Conservation (phyloP, 2,797 vertebrate genomes). For the Mionectes olivaceus region DNA sequence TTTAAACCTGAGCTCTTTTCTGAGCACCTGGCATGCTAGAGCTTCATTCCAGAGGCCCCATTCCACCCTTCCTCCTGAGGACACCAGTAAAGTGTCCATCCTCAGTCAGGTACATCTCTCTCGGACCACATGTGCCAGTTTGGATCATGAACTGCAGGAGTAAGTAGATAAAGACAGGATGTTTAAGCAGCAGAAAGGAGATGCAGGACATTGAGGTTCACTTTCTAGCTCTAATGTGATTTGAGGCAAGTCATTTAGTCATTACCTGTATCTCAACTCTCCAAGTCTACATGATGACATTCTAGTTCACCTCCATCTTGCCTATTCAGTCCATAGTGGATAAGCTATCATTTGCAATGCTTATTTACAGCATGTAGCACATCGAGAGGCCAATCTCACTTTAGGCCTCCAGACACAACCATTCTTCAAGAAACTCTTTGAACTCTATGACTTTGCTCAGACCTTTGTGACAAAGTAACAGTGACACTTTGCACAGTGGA, state of each 20-base stretch:
- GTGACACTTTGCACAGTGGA: background rate
- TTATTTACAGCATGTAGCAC: background rate
- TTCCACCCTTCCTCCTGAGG: background rate
- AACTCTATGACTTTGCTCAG: background rate
- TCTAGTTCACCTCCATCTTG: background rate
- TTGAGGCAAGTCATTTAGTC: background rate
- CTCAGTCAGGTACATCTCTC: background rate
- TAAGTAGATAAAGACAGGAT: background rate
- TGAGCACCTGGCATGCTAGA: background rate
- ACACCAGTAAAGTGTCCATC: rapidly evolving
- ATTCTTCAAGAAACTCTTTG: background rate
- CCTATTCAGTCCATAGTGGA: background rate
- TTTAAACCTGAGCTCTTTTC: background rate
- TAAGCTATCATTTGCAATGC: background rate
- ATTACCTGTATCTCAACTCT: background rate
- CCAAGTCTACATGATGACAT: background rate
- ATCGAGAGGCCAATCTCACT: background rate
- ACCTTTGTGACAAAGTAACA: background rate
- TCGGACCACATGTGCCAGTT: background rate
- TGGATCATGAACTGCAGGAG: background rate
- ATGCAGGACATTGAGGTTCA: background rate
- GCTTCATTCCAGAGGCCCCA: background rate
- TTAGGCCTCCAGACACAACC: background rate
- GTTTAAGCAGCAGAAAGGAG: background rate
- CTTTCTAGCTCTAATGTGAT: background rate